These are phyloP conservation scores for Phyllostomus hastatus DNA, from an alignment of 2,113 vertebrate species.

Conservation along the genomic window DNA sequence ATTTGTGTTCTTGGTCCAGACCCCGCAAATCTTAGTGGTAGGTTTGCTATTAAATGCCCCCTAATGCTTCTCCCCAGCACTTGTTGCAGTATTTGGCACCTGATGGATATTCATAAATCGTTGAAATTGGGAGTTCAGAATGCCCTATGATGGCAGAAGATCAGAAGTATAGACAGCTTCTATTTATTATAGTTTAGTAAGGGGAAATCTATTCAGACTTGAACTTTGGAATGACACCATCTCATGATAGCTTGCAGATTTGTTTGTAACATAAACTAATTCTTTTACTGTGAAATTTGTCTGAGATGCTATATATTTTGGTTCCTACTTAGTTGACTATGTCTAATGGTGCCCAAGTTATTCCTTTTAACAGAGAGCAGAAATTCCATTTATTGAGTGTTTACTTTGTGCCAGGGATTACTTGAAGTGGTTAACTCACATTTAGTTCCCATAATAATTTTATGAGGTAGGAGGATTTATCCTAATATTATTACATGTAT, in stretches of 20 bases:
- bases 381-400: background rate
- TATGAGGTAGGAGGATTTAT: background rate
- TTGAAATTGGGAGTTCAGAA: background rate
- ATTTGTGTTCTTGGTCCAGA: background rate
- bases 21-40: background rate
- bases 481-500: background rate
- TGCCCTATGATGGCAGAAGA: background rate
- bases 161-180: background rate
- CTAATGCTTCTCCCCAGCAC: background rate
- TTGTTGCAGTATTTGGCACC: background rate
- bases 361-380: background rate
- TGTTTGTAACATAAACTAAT: background rate
- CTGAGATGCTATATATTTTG: background rate
- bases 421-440: background rate
- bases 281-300: background rate
- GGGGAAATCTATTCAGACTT: background rate
- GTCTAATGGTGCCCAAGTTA: background rate
- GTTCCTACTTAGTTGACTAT: background rate
- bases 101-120: background rate
- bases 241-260: background rate
- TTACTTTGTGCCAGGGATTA: background rate
- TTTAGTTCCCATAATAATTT: background rate
- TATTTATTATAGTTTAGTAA: background rate
- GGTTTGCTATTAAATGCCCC: background rate
- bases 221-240: background rate